phyloP scores from a whole-genome alignment of 1,140 invertebrate species.

The Anastrepha obliqua region DNA sequence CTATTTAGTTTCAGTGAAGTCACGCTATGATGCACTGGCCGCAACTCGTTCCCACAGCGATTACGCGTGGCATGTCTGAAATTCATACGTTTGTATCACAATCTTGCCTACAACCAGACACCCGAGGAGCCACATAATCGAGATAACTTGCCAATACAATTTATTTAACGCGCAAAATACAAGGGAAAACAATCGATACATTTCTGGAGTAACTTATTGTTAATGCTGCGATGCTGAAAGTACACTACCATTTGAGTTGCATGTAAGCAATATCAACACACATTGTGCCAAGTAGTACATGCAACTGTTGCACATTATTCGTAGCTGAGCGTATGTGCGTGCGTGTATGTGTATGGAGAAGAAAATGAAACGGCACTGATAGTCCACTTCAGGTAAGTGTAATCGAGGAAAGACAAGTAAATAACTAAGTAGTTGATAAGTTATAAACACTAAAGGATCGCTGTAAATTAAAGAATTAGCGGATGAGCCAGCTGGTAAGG shows the following conservation, averaged over 20 bases:
- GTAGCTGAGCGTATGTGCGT: neutral
- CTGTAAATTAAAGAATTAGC: too few relatives aligned
- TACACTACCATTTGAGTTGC: neutral
- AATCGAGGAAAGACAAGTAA: too few relatives aligned
- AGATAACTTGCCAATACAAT: conserved; percentile 25
- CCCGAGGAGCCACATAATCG: neutral
- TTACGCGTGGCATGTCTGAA: neutral
- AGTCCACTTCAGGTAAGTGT: too few relatives aligned
- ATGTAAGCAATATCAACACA: neutral
- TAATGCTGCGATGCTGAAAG: neutral
- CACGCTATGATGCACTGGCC: conserved; percentile 4
- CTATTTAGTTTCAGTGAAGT: neutral
- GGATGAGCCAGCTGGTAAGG: too few relatives aligned
- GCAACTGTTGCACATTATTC: neutral
- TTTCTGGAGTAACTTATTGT: neutral
- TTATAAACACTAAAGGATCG: too few relatives aligned
- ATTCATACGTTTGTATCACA: neutral
- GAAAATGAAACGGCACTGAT: too few relatives aligned
- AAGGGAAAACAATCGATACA: neutral
- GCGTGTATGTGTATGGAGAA: neutral
- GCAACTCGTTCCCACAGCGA: neutral
- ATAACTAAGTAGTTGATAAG: too few relatives aligned
- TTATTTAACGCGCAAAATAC: neutral
- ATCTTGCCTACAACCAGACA: neutral
- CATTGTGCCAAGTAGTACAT: neutral